Conservation (phyloP, 2,888 invertebrate species). For the Patella caerulea region DNA sequence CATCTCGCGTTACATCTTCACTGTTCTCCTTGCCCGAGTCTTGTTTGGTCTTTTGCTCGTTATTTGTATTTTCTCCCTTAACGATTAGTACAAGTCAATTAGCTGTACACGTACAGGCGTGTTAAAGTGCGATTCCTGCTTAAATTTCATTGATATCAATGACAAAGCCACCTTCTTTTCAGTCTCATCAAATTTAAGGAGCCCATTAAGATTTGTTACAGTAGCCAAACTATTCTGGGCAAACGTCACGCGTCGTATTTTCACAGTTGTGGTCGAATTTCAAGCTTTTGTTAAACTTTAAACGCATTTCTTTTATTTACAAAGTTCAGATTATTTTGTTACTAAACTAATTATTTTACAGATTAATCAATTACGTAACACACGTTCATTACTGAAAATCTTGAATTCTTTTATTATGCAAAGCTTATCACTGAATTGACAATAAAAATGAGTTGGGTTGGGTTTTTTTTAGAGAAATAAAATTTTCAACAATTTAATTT, state of each 20-base stretch:
- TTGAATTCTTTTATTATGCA: no score
- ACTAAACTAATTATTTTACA: no score
- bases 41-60: constrained; percentile 17
- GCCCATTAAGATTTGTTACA: constrained; percentile 28
- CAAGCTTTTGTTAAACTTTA: neutral
- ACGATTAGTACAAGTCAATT: constrained; percentile 27
- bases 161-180: constrained; percentile 8
- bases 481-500: no score
- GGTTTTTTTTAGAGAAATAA: no score
- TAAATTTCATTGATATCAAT: constrained; percentile 2
- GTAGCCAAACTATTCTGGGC: neutral
- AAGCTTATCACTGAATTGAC: no score
- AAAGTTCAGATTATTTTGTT: no score
- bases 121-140: constrained; percentile 16
- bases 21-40: constrained; percentile 12
- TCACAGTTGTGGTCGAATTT: neutral
- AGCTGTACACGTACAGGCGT: constrained; percentile 24
- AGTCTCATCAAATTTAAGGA: constrained; percentile 23
- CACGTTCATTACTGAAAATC: no score
- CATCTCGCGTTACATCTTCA: constrained; percentile 17
- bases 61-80: constrained; percentile 21
- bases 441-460: no score
- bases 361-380: no score
- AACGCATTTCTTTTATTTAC: no score
- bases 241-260: constrained; percentile 2